phyloP scores from a whole-genome alignment of 2,888 invertebrate species.

The Drosophila acutilabella region DNA sequence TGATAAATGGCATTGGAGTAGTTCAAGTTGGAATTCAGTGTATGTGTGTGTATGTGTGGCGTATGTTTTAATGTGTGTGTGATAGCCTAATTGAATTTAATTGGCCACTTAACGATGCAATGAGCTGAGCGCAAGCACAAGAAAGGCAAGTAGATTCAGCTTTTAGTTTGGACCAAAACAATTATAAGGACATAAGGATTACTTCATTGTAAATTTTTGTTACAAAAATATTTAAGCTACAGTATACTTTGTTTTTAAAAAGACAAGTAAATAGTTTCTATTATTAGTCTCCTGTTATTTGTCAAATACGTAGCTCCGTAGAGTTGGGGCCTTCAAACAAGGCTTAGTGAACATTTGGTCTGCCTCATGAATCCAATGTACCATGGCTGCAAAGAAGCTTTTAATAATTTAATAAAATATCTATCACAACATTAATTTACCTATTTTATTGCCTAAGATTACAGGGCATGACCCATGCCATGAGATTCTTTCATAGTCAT shows the following conservation, averaged over 20 bases:
- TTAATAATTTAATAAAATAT: neutral
- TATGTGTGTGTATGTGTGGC: neutral
- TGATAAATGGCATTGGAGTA: conserved; percentile 55
- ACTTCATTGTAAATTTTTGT: neutral
- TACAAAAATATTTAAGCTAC: neutral
- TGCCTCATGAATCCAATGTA: conserved; percentile 26
- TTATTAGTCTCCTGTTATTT: no score
- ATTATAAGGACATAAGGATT: neutral
- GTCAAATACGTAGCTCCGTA: neutral
- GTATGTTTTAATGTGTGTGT: conserved; percentile 14
- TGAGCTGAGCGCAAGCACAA: conserved; percentile 68
- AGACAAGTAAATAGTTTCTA: no score
- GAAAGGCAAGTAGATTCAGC: conserved; percentile 44
- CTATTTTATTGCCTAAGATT: conserved; percentile 26
- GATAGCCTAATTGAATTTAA: conserved; percentile 83
- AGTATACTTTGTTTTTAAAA: no score
- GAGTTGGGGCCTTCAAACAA: conserved; percentile 4
- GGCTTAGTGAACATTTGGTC: conserved; percentile 38
- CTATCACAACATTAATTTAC: conserved; percentile 4
- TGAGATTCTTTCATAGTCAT: conserved; percentile 3
- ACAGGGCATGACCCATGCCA: conserved; percentile 30
- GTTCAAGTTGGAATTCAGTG: conserved; percentile 16
- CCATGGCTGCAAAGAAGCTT: conserved; percentile 9
- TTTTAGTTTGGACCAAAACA: conserved; percentile 8
- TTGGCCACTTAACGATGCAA: conserved; percentile 84